Evolutionary conservation across 2,797 vertebrate genomes (phyloP), one percentile per base, ranked within the genome.

Genomic region (Schizopygopsis pylzovi): DNA sequence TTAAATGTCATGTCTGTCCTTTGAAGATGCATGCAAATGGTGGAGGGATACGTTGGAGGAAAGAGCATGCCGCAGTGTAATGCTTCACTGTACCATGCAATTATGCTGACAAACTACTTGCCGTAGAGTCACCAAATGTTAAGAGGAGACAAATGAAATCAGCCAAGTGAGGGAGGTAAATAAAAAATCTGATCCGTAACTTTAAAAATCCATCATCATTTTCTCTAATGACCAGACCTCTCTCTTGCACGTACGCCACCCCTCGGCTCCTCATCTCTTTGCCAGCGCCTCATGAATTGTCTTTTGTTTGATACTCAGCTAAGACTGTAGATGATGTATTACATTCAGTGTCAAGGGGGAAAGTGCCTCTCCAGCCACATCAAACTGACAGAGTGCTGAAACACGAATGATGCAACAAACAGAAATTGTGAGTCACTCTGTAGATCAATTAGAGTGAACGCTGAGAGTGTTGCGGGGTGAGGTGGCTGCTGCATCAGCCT

Each of bases 401-500:
- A 65, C 86, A 85, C 85, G 86, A 89, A 83, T 91, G 89, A 90
- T 88, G 90, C 85, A 91, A 90, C 84, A 87, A 84, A 89, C 80
- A 87, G 87, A 90, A 91, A 92, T 87, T 79, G 86, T 71, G 70
- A 83, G 84, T 71, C 65, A 59, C 52, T 39, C 28, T 3, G 37
- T 84, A 78, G 88, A 90, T 90, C 87, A 89, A 87, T 89, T 87
- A 85, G 52, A 82, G 61, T 85, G 79, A 83, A 81, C 10, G 79
- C 75, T 78, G 72, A 59, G 67, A 39, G 75, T 43, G 77, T 70
- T 22, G 45, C 2, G 37, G 68, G 65, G 54, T 52, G 47, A 79
- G 68, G 70, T 22, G 45, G 47, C 56, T 78, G 86, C 77, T 43
- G 49, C n/a, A 28, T 63, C 82, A 86, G 52, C 70, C 79, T 41